Evolutionary conservation across 2,113 vertebrate species (phyloP), one percentile per base, ranked within the genome.

Genomic region (Percopsis transmontana): DNA sequence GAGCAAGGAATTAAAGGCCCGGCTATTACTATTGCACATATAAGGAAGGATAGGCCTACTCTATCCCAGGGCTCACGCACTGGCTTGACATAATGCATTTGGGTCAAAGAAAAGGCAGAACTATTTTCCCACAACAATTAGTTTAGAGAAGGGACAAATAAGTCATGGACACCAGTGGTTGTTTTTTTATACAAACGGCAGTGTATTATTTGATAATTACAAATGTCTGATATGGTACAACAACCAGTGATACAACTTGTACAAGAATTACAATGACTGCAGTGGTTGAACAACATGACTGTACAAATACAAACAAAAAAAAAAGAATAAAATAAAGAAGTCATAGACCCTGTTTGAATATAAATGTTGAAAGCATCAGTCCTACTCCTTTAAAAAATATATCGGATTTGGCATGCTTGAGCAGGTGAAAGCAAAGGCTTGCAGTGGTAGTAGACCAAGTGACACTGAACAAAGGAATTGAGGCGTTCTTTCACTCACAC

Each of bases 201-300:
- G 91, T 93, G 92, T 93, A 92, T 92, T 89, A 87, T 94, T 94
- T 93, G 90, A 93, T 94, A 92, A 92, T 92, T 93, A 92, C 89
- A 91, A 93, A 93, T 91, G 89, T 88, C 84, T 85, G 85, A 86
- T 91, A 90, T 91, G 90, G 75, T 91, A 92, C 90, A 91, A 93
- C 82, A 91, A 89, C 90, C 91, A 91, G 90, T 91, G 88, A 93
- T 91, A 91, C 81, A 91, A 90, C 90, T 93, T 90, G 84, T 90
- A 92, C 81, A 90, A 90, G 74, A 92, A 89, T 90, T 89, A 92
- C 90, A 93, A 84, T 91, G 87, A 91, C 90, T 90, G 90, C 90
- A 93, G 90, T 92, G 91, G 89, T 93, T 91, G 89, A 92, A 89
- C 88, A 63, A 90, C 84, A 91, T 90, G 83, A 88, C 89, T 90